Conservation (phyloP, 1,140 invertebrate genomes). For the Drosophila nikananu region DNA sequence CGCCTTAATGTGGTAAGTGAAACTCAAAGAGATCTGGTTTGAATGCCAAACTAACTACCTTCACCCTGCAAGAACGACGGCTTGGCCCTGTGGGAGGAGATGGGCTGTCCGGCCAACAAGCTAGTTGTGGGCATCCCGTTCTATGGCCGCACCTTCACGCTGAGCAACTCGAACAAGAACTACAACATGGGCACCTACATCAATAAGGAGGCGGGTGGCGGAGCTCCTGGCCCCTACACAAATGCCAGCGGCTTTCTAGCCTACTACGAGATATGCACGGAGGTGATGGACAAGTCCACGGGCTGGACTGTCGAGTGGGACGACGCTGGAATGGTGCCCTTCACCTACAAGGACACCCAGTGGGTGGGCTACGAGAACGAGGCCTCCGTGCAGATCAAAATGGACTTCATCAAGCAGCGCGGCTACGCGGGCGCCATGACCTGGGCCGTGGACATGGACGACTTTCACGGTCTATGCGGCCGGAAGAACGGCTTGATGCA, state of each 20-base stretch:
- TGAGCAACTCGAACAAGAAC: constrained; percentile 92
- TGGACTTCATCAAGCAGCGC: constrained; percentile 93
- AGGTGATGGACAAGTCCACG: constrained; percentile 88
- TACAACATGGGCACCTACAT: constrained; percentile 93
- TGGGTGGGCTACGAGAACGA: constrained; percentile 95
- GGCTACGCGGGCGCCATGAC: constrained; percentile 95
- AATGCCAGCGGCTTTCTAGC: constrained; percentile 93
- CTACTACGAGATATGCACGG: constrained; percentile 96
- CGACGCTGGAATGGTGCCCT: constrained; percentile 92
- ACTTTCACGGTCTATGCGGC: constrained; percentile 92
- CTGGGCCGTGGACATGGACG: constrained; percentile 96
- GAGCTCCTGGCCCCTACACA: constrained; percentile 93
- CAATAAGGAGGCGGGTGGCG: constrained; percentile 94
- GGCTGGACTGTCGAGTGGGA: constrained; percentile 94
- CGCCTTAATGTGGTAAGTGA: constrained; percentile 93
- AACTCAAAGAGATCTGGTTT: background rate
- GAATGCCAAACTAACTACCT: constrained; percentile 23
- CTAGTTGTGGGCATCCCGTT: constrained; percentile 95
- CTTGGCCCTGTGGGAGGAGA: constrained; percentile 93
- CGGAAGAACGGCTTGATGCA: constrained; percentile 90
- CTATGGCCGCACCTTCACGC: constrained; percentile 93
- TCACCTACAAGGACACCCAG: constrained; percentile 93
- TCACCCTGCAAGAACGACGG: constrained; percentile 91
- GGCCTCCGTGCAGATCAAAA: constrained; percentile 91
- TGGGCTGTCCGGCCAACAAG: constrained; percentile 94